Evolutionary conservation across 2,797 vertebrate species (phyloP).

Genomic region (Cirrhinus molitorella): DNA sequence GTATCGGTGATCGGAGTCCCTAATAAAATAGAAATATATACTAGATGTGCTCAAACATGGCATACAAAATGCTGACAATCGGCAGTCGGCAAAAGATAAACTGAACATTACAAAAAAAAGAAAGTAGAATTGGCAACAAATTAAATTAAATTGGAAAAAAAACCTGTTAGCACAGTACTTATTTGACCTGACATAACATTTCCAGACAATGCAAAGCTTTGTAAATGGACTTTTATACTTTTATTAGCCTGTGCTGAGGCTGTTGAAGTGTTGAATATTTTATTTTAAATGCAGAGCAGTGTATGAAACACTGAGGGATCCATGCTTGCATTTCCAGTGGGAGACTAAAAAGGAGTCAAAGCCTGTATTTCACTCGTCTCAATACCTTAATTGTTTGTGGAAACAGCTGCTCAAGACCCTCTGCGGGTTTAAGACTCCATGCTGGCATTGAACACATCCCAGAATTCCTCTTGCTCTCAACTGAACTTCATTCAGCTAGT

Average conservation of each 20-base stretch:
- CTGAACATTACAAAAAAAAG: not conserved
- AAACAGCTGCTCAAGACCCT: conserved; percentile 57
- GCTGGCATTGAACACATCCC: conserved; percentile 33
- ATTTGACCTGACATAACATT: not conserved
- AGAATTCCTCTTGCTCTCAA: conserved; percentile 25
- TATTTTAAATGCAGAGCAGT: conserved; percentile 1
- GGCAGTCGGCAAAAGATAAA: not conserved
- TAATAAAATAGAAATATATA: not conserved
- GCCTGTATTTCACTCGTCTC: conserved; percentile 13
- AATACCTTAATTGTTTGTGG: conserved; percentile 53
- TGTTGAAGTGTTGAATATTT: conserved; percentile 9
- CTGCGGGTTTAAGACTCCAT: conserved; percentile 48
- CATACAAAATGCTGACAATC: not conserved
- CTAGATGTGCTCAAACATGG: not conserved
- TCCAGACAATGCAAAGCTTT: not conserved
- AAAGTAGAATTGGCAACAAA: not conserved
- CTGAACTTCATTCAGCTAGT: conserved; percentile 39
- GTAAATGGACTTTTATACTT: not conserved
- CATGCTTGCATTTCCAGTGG: conserved; percentile 22
- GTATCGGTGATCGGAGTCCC: too few relatives aligned
- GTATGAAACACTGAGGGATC: conserved; percentile 8
- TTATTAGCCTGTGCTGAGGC: conserved; percentile 23
- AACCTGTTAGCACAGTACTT: not conserved
- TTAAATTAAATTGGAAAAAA: not conserved
- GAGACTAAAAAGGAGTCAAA: conserved; percentile 40